Evolutionary conservation across 2,888 invertebrate species (phyloP).

Genomic region (Heliconius cydno): DNA sequence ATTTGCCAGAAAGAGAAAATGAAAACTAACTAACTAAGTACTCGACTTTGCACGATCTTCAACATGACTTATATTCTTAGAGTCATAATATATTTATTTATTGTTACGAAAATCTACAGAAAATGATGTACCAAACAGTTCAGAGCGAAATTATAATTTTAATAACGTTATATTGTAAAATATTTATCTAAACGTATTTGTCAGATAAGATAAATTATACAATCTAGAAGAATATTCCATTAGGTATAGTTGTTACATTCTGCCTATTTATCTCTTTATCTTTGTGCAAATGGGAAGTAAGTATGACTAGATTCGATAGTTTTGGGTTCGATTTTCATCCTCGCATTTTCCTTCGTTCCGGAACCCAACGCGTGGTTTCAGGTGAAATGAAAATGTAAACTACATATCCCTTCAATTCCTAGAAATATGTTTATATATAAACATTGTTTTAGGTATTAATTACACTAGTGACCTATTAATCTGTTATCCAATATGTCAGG

Average conservation of each 20-base stretch:
- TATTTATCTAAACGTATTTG: not conserved
- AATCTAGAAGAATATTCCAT: constrained; percentile 5
- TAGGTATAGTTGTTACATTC: not conserved
- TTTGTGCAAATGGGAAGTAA: too few relatives aligned
- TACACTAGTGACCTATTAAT: constrained; percentile 2
- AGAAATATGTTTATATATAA: too few relatives aligned
- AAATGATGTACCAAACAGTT: too few relatives aligned
- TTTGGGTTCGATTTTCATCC: not conserved
- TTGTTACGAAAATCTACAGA: too few relatives aligned
- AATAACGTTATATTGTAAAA: not conserved
- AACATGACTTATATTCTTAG: too few relatives aligned
- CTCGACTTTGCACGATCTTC: too few relatives aligned
- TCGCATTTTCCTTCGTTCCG: not conserved
- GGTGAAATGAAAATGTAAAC: too few relatives aligned
- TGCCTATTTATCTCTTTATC: not conserved
- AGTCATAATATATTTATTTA: too few relatives aligned
- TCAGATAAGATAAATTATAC: constrained; percentile 19
- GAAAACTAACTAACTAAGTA: too few relatives aligned
- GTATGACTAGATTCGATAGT: not conserved
- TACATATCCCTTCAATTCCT: too few relatives aligned
- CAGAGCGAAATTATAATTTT: too few relatives aligned
- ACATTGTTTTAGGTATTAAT: not conserved
- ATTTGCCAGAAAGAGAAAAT: too few relatives aligned
- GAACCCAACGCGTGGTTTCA: not conserved
- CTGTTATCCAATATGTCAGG: not conserved